These are phyloP conservation scores for Rhopilema esculentum DNA, from an alignment of 30 jellyfish, hydroid and myxozoan species.

Conservation along the genomic window DNA sequence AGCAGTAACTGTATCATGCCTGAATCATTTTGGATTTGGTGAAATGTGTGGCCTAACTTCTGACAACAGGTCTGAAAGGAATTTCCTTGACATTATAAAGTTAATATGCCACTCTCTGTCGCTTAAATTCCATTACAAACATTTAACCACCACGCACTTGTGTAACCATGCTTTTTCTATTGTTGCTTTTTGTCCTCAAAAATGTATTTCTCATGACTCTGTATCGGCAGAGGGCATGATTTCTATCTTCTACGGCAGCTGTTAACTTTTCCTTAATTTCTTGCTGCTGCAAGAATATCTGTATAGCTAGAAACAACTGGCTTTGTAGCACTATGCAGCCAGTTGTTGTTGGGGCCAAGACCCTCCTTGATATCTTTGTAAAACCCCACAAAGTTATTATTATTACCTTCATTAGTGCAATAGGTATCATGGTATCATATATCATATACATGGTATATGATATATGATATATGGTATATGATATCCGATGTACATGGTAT, in stretches of 20 bases:
- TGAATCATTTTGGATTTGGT: too few species aligned
- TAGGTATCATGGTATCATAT: too few species aligned
- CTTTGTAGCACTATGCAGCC: background rate
- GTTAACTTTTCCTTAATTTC: background rate
- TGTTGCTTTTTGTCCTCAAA: background rate
- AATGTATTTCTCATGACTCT: background rate
- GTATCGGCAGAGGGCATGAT: background rate
- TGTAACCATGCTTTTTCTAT: background rate
- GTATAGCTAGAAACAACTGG: background rate
- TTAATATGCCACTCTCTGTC: background rate
- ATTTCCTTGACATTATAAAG: background rate
- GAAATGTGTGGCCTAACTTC: background rate
- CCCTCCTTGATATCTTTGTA: too few species aligned
- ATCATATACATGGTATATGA: too few species aligned
- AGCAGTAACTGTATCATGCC: too few species aligned
- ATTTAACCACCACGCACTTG: background rate
- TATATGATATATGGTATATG: too few species aligned
- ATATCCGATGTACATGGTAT: too few species aligned
- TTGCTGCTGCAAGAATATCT: background rate
- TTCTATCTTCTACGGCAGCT: background rate
- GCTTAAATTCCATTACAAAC: background rate
- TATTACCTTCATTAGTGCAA: too few species aligned
- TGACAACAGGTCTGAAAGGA: background rate
- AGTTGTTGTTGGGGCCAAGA: too few species aligned
- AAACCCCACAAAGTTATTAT: too few species aligned